These are phyloP conservation scores for Thymallus thymallus DNA, from an alignment of 2,113 vertebrate species.

Conservation along the genomic window DNA sequence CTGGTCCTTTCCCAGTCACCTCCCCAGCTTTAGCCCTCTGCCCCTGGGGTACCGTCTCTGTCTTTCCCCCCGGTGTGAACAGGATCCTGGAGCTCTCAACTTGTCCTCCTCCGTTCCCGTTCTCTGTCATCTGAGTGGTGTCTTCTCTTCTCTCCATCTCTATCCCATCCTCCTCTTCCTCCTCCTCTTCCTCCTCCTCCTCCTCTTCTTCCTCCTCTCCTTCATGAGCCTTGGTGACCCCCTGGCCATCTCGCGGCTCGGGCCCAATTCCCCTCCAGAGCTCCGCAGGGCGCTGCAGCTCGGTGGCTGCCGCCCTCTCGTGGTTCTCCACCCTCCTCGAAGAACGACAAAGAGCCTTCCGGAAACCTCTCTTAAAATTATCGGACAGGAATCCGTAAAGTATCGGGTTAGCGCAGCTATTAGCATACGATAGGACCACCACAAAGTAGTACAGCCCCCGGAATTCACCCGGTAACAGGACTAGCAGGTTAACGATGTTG, in stretches of 20 bases:
- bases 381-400: conserved; percentile 94
- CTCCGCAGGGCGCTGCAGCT: conserved; percentile 62
- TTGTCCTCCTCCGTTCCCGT: conserved; percentile 56
- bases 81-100: conserved; percentile 44
- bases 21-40: conserved; percentile 28
- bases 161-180: conserved; percentile 33
- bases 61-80: conserved; percentile 20
- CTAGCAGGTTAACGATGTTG: conserved; percentile 89
- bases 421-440: conserved; percentile 92
- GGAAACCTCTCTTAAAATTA: conserved; percentile 93
- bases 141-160: conserved; percentile 28
- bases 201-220: conserved; percentile 29
- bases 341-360: conserved; percentile 82
- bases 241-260: conserved; percentile 27
- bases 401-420: conserved; percentile 95
- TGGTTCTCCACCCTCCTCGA: conserved; percentile 82
- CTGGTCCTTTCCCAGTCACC: conserved; percentile 5
- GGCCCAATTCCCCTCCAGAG: conserved; percentile 60
- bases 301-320: conserved; percentile 51
- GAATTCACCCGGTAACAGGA: conserved; percentile 85
- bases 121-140: conserved; percentile 47
- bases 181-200: no score
- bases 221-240: not conserved
- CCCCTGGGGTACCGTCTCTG: conserved; percentile 27
- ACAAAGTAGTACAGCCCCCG: conserved; percentile 90